A percentile compares a stretch with the other conserved stretches of the same genome.
Evolutionary conservation across 2,888 invertebrate genomes (phyloP).

Genomic region (Neuroscelio doddi): DNA sequence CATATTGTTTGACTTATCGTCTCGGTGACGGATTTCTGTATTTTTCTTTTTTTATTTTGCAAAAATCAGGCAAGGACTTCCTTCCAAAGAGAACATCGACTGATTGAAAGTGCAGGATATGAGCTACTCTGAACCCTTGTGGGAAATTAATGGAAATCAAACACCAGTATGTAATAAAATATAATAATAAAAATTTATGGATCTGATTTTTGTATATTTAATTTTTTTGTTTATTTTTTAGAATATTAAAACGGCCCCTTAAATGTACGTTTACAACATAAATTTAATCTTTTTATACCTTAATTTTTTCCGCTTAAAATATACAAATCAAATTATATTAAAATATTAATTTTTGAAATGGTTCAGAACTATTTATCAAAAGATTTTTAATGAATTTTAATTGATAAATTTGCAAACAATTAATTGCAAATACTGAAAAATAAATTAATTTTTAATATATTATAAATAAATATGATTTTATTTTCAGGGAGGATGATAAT

Average conservation of each 20-base stretch:
- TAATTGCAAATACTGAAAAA: no score
- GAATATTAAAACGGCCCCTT: no score
- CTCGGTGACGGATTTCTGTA: constrained; percentile 11
- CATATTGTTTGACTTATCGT: constrained; percentile 24
- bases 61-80: constrained; percentile 5
- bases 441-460: no score
- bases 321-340: no score
- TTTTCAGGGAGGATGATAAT: no score
- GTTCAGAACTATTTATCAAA: no score
- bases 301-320: no score
- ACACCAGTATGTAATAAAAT: constrained; percentile 67
- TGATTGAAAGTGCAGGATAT: constrained; percentile 60
- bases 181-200: background rate
- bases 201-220: constrained; percentile 4
- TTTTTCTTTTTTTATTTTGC: constrained; percentile 35
- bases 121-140: constrained; percentile 69
- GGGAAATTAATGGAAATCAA: constrained; percentile 71
- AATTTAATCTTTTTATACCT: background rate
- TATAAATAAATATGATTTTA: no score
- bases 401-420: no score
- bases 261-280: no score
- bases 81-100: constrained; percentile 10
- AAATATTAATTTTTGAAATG: no score
- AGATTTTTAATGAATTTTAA: no score
- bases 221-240: background rate